Conservation (phyloP, 2,888 invertebrate genomes). For the Oegoconia quadripuncta region DNA sequence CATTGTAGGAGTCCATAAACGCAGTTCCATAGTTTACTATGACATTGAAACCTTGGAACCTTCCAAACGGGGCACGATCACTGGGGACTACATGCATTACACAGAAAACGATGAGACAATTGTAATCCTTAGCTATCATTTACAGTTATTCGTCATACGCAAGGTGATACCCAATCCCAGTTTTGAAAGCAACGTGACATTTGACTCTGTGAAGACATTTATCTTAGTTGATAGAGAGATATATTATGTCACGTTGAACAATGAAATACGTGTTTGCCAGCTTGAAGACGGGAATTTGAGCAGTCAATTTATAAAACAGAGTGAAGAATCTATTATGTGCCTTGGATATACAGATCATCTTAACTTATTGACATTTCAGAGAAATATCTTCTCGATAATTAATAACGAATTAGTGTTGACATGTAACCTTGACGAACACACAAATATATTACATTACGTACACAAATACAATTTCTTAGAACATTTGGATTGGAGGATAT, state of each 20-base stretch:
- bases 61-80: slow-evolving; percentile 26
- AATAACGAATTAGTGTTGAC: slow-evolving; percentile 25
- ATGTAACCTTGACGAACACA: slow-evolving; percentile 28
- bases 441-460: slow-evolving; percentile 36
- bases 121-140: slow-evolving; percentile 31
- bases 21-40: slow-evolving; percentile 43
- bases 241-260: slow-evolving; percentile 38
- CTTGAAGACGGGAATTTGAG: slow-evolving; percentile 24
- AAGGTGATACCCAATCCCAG: slow-evolving; percentile 26
- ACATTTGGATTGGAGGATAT: slow-evolving; percentile 52
- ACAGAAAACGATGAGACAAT: slow-evolving; percentile 41
- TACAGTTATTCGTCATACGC: slow-evolving; percentile 38
- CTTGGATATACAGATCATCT: slow-evolving; percentile 37
- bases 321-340: slow-evolving; percentile 38
- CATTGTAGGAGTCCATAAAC: slow-evolving; percentile 45
- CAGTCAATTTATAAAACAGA: slow-evolving; percentile 21
- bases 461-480: slow-evolving; percentile 48
- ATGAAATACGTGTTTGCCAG: slow-evolving; percentile 40
- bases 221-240: slow-evolving; percentile 31
- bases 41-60: slow-evolving; percentile 38
- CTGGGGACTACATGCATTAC: slow-evolving; percentile 45
- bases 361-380: slow-evolving; percentile 40
- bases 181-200: slow-evolving; percentile 25
- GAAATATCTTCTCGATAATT: slow-evolving; percentile 37
- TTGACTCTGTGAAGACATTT: slow-evolving; percentile 43